Evolutionary conservation across 2,113 vertebrate genomes (phyloP).

Genomic region (Megaleporinus macrocephalus): DNA sequence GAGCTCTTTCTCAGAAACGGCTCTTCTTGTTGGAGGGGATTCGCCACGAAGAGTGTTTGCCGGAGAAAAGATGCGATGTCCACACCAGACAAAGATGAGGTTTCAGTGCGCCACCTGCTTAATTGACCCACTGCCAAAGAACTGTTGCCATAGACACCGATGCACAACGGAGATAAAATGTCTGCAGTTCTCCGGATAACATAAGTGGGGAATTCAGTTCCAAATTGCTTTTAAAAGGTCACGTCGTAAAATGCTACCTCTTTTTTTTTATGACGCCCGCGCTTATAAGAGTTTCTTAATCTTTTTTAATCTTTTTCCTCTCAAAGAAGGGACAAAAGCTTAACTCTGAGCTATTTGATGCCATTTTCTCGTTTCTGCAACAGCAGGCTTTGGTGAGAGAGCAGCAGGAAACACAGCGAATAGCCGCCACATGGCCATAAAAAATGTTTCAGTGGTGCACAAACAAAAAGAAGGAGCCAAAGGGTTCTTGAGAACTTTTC

Average conservation of each 20-base stretch:
- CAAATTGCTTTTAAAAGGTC: conserved; percentile 48
- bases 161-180: conserved; percentile 8
- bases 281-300: conserved; percentile 15
- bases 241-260: conserved; percentile 35
- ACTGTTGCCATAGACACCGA: conserved; percentile 63
- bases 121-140: conserved; percentile 59
- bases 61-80: conserved; percentile 40
- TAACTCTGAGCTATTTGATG: neutral
- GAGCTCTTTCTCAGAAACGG: conserved; percentile 58
- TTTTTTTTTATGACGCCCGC: conserved; percentile 34
- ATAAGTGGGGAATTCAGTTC: conserved; percentile 31
- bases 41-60: conserved; percentile 39
- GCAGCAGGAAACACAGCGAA: neutral
- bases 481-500: no score
- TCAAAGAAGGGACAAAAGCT: conserved; percentile 27
- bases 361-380: conserved; percentile 2
- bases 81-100: conserved; percentile 62
- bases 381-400: neutral
- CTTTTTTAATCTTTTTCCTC: conserved; percentile 21
- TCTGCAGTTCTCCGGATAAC: conserved; percentile 20
- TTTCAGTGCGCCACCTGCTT: conserved; percentile 67
- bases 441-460: neutral
- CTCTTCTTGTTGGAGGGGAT: conserved; percentile 39
- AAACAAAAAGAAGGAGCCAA: no score
- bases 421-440: neutral